These are phyloP conservation scores for Drosophila nigricruria DNA, from an alignment of 2,888 invertebrate species.

Conservation along the genomic window DNA sequence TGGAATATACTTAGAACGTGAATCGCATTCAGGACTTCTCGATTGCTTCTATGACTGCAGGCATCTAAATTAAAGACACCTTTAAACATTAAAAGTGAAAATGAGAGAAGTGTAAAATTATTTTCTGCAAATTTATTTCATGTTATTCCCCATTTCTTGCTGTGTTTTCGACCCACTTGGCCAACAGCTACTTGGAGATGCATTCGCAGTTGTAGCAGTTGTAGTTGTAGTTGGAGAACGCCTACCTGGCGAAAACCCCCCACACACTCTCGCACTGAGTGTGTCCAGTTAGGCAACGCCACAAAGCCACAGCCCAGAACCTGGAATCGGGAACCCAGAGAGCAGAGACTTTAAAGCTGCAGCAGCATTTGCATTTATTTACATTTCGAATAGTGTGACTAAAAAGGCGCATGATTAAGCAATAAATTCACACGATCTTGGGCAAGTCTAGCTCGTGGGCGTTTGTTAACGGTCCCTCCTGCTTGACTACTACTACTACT, in stretches of 20 bases:
- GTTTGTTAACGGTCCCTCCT: slow-evolving; percentile 53
- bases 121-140: not conserved
- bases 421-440: slow-evolving; percentile 70
- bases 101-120: not conserved
- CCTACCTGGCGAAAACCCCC: slow-evolving; percentile 37
- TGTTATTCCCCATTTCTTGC: slow-evolving; percentile 4
- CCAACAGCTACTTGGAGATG: slow-evolving; percentile 8
- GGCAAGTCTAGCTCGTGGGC: slow-evolving; percentile 30
- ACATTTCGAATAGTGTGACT: slow-evolving; percentile 48
- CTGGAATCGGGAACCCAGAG: slow-evolving; percentile 16
- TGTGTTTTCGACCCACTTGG: slow-evolving; percentile 54
- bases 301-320: slow-evolving; percentile 56
- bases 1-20: no score
- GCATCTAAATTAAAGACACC: not conserved
- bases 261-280: slow-evolving; percentile 22
- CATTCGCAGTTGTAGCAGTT: not conserved
- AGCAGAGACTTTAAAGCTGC: slow-evolving; percentile 10
- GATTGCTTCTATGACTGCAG: no score
- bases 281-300: slow-evolving; percentile 60
- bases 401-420: slow-evolving; percentile 70
- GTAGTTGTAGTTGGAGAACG: slow-evolving; percentile 27
- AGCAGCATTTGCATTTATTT: slow-evolving; percentile 58
- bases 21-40: no score
- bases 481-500: not conserved
- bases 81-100: not conserved